Conservation (phyloP, 1,140 invertebrate genomes). For the Diabrotica virgifera region DNA sequence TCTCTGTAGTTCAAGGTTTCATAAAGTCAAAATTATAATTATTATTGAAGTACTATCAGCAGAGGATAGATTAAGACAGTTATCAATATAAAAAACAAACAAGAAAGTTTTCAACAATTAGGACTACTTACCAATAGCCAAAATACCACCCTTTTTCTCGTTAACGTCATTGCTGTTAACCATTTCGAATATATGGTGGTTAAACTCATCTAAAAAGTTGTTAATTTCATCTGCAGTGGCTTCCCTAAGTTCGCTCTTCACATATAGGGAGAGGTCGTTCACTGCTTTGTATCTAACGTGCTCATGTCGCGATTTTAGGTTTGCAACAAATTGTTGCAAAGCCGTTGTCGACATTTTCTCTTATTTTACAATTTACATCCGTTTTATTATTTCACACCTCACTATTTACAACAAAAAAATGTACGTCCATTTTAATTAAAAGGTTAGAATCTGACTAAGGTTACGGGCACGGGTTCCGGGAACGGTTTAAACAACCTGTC, state of each 20-base stretch:
- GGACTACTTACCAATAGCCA: slow-evolving; percentile 77
- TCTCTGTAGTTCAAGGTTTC: no score
- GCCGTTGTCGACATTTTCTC: slow-evolving; percentile 58
- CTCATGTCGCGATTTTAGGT: slow-evolving; percentile 85
- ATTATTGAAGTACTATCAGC: neutral
- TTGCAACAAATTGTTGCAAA: slow-evolving; percentile 77
- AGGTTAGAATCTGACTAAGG: neutral
- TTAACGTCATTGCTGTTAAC: slow-evolving; percentile 88
- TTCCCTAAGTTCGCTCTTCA: slow-evolving; percentile 88
- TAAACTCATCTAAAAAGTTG: slow-evolving; percentile 91
- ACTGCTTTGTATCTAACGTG: slow-evolving; percentile 82
- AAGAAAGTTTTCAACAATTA: no score
- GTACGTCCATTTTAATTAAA: neutral
- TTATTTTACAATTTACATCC: neutral
- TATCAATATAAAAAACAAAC: no score
- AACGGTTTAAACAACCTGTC: neutral
- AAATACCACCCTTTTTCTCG: slow-evolving; percentile 92
- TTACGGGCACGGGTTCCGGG: neutral
- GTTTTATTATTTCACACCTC: neutral
- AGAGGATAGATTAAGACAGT: no score
- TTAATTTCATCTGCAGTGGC: slow-evolving; percentile 88
- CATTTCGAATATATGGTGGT: slow-evolving; percentile 95
- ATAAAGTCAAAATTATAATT: neutral
- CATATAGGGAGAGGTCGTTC: slow-evolving; percentile 83
- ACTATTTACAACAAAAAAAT: neutral